Conservation (phyloP, 1,140 invertebrate species). For the Drosophila malerkotliana region DNA sequence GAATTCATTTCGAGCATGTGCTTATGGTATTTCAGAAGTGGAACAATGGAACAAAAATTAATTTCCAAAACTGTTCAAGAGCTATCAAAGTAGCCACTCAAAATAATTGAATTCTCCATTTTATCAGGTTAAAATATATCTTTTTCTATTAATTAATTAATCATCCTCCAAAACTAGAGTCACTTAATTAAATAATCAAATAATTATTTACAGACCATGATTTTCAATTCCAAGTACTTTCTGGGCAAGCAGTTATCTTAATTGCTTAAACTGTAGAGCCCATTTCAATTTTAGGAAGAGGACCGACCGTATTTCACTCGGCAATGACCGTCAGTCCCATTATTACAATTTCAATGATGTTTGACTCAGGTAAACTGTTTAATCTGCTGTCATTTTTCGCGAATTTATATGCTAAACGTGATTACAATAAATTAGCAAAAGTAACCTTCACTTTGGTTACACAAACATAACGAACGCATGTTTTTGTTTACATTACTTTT, state of each 20-base stretch:
- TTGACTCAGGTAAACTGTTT: slow-evolving; percentile 23
- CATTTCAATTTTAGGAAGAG: slow-evolving; percentile 13
- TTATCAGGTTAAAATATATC: background rate
- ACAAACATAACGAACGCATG: slow-evolving; percentile 14
- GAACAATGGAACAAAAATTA: slow-evolving; percentile 46
- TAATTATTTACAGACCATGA: slow-evolving; percentile 1
- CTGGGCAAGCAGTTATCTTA: background rate
- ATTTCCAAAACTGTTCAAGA: slow-evolving; percentile 18
- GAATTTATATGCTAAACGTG: slow-evolving; percentile 51
- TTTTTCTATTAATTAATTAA: background rate
- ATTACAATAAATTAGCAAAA: slow-evolving; percentile 47
- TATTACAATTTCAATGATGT: slow-evolving; percentile 38
- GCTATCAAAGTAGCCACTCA: slow-evolving; percentile 9
- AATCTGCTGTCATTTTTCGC: slow-evolving; percentile 29
- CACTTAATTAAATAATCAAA: slow-evolving; percentile 3
- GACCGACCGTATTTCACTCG: slow-evolving; percentile 15
- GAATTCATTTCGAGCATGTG: slow-evolving; percentile 57
- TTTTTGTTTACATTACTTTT: slow-evolving; percentile 12
- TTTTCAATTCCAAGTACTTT: slow-evolving; percentile 1
- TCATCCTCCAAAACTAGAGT: no score
- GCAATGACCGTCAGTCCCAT: slow-evolving; percentile 26
- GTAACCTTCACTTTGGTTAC: slow-evolving; percentile 41
- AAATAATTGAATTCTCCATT: background rate
- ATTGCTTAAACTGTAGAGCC: slow-evolving; percentile 14
- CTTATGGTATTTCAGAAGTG: slow-evolving; percentile 20